These are phyloP conservation scores for Drosophila ercepeae DNA, from an alignment of 1,140 invertebrate species.

Conservation along the genomic window DNA sequence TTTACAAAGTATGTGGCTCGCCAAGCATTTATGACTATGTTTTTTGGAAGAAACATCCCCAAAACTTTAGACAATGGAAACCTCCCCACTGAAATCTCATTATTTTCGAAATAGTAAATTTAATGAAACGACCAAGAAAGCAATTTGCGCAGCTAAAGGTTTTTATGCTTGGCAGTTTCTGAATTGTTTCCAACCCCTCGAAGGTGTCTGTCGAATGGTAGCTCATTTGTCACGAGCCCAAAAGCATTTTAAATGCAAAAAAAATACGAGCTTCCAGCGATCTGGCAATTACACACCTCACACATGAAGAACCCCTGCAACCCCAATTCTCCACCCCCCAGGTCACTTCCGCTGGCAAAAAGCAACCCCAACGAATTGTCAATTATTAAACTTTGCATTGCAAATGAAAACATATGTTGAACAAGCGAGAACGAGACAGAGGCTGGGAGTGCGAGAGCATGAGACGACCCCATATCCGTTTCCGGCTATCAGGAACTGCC, in stretches of 20 bases:
- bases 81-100: constrained; percentile 43
- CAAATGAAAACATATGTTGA: constrained; percentile 81
- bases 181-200: constrained; percentile 3
- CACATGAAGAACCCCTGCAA: constrained; percentile 3
- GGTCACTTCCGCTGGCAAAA: constrained; percentile 19
- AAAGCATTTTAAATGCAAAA: constrained; percentile 31
- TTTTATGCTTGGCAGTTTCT: neutral
- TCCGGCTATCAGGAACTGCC: constrained; percentile 67
- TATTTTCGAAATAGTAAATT: constrained; percentile 38
- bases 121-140: constrained; percentile 32
- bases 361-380: constrained; percentile 65
- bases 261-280: constrained; percentile 51
- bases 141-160: constrained; percentile 3
- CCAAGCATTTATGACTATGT: neutral
- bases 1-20: neutral
- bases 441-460: neutral
- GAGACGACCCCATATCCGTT: constrained; percentile 69
- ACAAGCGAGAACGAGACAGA: constrained; percentile 50
- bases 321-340: neutral
- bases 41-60: constrained; percentile 15
- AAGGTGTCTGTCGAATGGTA: constrained; percentile 41
- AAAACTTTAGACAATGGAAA: constrained; percentile 4
- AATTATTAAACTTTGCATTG: constrained; percentile 81
- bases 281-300: constrained; percentile 69
- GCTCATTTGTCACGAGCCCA: constrained; percentile 65